phyloP scores from a whole-genome alignment of 2,888 invertebrate species.

The Leptinotarsa haldemani region DNA sequence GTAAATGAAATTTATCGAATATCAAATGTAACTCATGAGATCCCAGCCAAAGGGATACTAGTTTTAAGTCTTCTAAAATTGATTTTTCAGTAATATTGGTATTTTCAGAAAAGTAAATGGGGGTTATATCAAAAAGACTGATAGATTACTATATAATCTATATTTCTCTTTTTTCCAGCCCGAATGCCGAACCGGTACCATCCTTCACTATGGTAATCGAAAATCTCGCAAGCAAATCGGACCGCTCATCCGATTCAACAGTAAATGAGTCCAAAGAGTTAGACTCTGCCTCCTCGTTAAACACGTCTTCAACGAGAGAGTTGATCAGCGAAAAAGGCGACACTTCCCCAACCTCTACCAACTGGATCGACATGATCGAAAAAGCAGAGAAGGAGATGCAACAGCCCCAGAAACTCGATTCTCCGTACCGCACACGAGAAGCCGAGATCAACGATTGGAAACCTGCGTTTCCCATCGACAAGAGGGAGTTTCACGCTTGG shows the following conservation, averaged over 20 bases:
- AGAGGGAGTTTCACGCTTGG: conserved; percentile 70
- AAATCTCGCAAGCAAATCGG: conserved; percentile 5
- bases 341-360: background rate
- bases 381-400: conserved; percentile 23
- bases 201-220: conserved; percentile 12
- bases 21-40: no score
- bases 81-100: no score
- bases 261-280: conserved; percentile 3
- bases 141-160: no score
- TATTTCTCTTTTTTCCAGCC: background rate
- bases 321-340: background rate
- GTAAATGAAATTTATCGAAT: no score
- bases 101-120: no score
- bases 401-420: conserved; percentile 53
- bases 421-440: conserved; percentile 65
- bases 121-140: no score
- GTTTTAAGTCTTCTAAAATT: no score
- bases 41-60: no score
- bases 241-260: background rate
- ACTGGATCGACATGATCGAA: conserved; percentile 37
- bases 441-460: conserved; percentile 70
- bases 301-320: background rate
- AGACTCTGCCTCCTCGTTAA: background rate
- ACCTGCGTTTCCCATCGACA: conserved; percentile 68
- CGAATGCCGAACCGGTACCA: background rate